Evolutionary conservation across 2,113 vertebrate species (phyloP).

Genomic region (Archilochus colubris): DNA sequence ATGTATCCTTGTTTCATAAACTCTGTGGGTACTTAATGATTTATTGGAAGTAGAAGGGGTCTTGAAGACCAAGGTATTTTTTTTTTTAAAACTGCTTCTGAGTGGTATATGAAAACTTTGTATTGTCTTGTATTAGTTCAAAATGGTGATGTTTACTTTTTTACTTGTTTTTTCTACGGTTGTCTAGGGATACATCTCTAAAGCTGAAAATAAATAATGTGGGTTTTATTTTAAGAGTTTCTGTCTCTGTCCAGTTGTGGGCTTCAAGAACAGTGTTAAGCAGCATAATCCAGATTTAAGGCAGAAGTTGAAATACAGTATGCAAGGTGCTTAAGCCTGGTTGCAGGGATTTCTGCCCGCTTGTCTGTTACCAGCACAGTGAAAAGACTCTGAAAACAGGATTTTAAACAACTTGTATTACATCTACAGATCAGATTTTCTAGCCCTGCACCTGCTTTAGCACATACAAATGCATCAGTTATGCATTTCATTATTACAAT

Average conservation of each 20-base stretch:
- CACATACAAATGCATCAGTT: background rate
- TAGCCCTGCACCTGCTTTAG: background rate
- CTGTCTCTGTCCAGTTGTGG: background rate
- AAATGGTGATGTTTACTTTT: slow-evolving; percentile 19
- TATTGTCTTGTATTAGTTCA: slow-evolving; percentile 17
- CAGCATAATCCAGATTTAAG: background rate
- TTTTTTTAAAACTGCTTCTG: background rate
- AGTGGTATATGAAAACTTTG: background rate
- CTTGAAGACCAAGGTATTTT: slow-evolving; percentile 3
- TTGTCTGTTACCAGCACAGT: background rate
- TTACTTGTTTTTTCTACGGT: slow-evolving; percentile 48
- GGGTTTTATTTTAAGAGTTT: background rate
- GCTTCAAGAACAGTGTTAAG: background rate
- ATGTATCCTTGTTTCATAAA: slow-evolving; percentile 11
- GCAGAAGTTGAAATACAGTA: background rate
- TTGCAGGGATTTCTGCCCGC: background rate
- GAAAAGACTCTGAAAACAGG: background rate
- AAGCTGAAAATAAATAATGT: slow-evolving; percentile 46
- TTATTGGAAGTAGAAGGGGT: slow-evolving; percentile 19
- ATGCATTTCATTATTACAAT: background rate
- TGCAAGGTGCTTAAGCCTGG: background rate
- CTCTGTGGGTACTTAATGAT: background rate
- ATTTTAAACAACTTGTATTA: background rate
- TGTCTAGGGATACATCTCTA: slow-evolving; percentile 22
- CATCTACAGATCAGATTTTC: background rate